Percentiles rank a stretch among this genome's conserved stretches.
phyloP scores from a whole-genome alignment of 2,888 invertebrate genomes.

The Parnassius apollo region DNA sequence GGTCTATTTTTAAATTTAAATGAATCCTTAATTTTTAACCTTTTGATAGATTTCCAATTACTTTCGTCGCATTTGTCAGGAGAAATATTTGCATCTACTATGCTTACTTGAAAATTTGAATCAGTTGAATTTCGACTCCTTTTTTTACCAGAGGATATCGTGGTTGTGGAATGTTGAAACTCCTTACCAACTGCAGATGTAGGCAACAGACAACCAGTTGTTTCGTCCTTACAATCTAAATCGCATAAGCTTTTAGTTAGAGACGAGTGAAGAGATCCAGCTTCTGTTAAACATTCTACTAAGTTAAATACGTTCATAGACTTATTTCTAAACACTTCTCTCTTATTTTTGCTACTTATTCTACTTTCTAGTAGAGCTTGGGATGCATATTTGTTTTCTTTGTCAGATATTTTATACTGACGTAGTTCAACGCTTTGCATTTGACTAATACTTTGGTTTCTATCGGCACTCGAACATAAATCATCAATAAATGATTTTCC shows the following conservation, averaged over 20 bases:
- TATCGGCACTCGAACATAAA: slow-evolving; percentile 46
- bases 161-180: slow-evolving; percentile 68
- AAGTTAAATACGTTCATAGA: slow-evolving; percentile 75
- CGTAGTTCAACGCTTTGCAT: slow-evolving; percentile 51
- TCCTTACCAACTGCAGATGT: slow-evolving; percentile 60
- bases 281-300: slow-evolving; percentile 70
- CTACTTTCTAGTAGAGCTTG: slow-evolving; percentile 51
- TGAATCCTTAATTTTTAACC: slow-evolving; percentile 76
- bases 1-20: slow-evolving; percentile 77
- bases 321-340: slow-evolving; percentile 76
- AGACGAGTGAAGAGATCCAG: slow-evolving; percentile 70
- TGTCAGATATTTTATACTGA: slow-evolving; percentile 56
- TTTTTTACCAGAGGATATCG: slow-evolving; percentile 75
- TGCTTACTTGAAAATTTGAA: slow-evolving; percentile 69
- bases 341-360: slow-evolving; percentile 60
- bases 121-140: slow-evolving; percentile 75
- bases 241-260: slow-evolving; percentile 73
- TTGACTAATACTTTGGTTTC: slow-evolving; percentile 43
- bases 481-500: slow-evolving; percentile 59
- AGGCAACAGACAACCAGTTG: slow-evolving; percentile 58
- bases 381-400: slow-evolving; percentile 65
- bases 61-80: slow-evolving; percentile 74
- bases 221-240: slow-evolving; percentile 67
- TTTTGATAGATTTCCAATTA: slow-evolving; percentile 76
- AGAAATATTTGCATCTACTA: slow-evolving; percentile 61